Evolutionary conservation across 2,888 invertebrate species (phyloP).

Genomic region (Drosophila algonquin): DNA sequence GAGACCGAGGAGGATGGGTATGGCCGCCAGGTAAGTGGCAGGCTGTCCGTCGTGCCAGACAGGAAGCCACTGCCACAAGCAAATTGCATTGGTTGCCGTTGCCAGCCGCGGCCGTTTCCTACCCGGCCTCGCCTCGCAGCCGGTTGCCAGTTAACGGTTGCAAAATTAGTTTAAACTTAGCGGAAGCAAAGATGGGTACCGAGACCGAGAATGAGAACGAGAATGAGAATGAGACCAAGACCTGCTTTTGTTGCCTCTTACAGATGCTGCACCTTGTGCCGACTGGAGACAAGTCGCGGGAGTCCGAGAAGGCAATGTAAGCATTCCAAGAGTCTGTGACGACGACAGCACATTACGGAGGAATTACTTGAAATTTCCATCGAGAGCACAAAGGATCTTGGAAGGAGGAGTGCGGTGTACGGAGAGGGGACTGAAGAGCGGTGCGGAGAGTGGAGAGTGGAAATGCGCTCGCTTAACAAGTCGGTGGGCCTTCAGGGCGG

Average conservation of each 20-base stretch:
- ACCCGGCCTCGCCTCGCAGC: slow-evolving; percentile 15
- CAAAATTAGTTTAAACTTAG: slow-evolving; percentile 77
- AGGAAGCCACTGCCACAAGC: slow-evolving; percentile 66
- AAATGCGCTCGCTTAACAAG: slow-evolving; percentile 64
- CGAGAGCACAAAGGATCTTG: slow-evolving; percentile 19
- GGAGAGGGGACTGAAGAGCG: slow-evolving; percentile 1
- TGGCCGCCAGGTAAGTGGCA: slow-evolving; percentile 15
- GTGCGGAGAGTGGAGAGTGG: slow-evolving; percentile 21
- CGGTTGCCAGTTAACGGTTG: slow-evolving; percentile 65
- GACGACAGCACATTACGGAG: slow-evolving; percentile 37
- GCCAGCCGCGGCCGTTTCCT: background rate
- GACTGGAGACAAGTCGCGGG: slow-evolving; percentile 37
- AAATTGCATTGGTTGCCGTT: slow-evolving; percentile 63
- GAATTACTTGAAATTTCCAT: slow-evolving; percentile 58
- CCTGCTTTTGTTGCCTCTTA: slow-evolving; percentile 43
- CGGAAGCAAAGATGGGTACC: slow-evolving; percentile 57
- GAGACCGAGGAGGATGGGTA: slow-evolving; percentile 35
- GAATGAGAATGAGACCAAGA: slow-evolving; percentile 7
- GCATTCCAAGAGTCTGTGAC: slow-evolving; percentile 37
- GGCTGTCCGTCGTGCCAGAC: slow-evolving; percentile 10
- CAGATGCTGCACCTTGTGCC: slow-evolving; percentile 66
- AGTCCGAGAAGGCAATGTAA: slow-evolving; percentile 52
- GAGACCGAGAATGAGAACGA: slow-evolving; percentile 19
- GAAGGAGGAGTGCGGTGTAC: background rate
- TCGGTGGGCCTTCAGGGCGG: slow-evolving; percentile 52